Base-by-base conservation (phyloP, 2,797 vertebrate genomes). In the Scleropages formosus region DNA sequence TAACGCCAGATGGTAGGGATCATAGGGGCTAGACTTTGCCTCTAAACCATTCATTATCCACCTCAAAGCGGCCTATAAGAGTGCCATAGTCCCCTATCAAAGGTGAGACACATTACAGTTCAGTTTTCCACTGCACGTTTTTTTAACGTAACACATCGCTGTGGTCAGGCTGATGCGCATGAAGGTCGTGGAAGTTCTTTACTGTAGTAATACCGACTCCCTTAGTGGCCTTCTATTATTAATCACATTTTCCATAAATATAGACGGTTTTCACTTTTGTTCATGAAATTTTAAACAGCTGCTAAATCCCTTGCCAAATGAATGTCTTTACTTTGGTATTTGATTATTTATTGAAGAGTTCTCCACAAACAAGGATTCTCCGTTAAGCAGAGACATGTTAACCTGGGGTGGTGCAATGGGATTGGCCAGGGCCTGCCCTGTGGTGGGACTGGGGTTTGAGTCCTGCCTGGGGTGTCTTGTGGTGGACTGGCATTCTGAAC, bases 141-240 rank as follows among this genome's bases (percentile, higher is more conserved):
- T 68, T 49, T 15, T 44, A 44, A 68, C 2, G 11, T 75, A n/a
- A 22, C 51, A 47, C 10, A 31, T 51, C 53, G 79, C 84, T 89
- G 88, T 87, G 88, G 84, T 84, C 89, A 26, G 62, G 76, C 77
- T 85, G 84, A 87, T 84, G 80, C 87, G 16, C 88, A 88, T 74
- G 89, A 85, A 84, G 88, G 86, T 86, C 87, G 80, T 82, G 90
- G 85, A 89, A 84, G 12, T 80, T 84, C 88, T 92, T 89, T 88
- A 77, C 85, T 85, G 71, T 86, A 87, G 87, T 88, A 89, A 87
- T 87, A 86, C 91, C 88, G 80, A 83, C 80, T 91, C 89, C 87
- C 90, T 89, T 89, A 89, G 91, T 88, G 85, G 88, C 80, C 83
- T 76, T 87, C 90, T 86, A 85, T 92, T 91, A 90, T 91, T 91